phyloP scores from a whole-genome alignment of 2,797 vertebrate species.

The Syngnathus rostellatus region DNA sequence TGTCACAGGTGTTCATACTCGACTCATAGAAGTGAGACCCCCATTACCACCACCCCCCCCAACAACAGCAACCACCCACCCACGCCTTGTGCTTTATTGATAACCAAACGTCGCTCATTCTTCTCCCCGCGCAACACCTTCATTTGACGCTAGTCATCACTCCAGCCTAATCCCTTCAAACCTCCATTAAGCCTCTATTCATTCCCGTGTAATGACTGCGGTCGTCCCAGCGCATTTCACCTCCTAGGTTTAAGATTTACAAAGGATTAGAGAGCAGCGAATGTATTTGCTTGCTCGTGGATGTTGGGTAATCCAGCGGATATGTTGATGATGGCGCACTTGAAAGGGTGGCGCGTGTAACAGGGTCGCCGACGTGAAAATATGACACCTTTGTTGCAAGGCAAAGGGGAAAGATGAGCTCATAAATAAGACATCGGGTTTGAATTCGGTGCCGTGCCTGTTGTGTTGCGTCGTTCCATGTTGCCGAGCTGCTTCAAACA shows the following conservation, averaged over 20 bases:
- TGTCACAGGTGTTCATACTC: slow-evolving; percentile 45
- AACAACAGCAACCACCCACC: background rate
- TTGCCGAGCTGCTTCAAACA: slow-evolving; percentile 41
- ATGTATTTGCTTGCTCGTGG: slow-evolving; percentile 60
- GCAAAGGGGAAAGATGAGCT: slow-evolving; percentile 30
- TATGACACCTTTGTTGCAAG: slow-evolving; percentile 25
- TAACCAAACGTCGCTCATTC: slow-evolving; percentile 5
- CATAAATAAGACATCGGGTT: slow-evolving; percentile 11
- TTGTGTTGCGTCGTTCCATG: background rate
- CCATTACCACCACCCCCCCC: background rate
- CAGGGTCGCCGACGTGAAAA: slow-evolving; percentile 14
- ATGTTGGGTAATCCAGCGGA: slow-evolving; percentile 54
- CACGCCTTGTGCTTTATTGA: slow-evolving; percentile 6
- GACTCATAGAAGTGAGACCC: slow-evolving; percentile 19
- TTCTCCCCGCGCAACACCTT: slow-evolving; percentile 30
- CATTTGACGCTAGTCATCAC: slow-evolving; percentile 50
- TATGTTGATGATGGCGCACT: slow-evolving; percentile 23
- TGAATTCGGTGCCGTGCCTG: background rate
- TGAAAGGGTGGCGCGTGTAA: slow-evolving; percentile 20
- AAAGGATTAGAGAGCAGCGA: slow-evolving; percentile 59
- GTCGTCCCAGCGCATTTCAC: slow-evolving; percentile 55
- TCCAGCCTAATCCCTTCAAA: slow-evolving; percentile 51
- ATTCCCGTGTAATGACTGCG: slow-evolving; percentile 58
- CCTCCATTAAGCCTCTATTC: slow-evolving; percentile 54
- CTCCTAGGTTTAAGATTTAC: slow-evolving; percentile 56